Base-by-base conservation (phyloP, 1,140 invertebrate genomes). In the Drosophila eugracilis region DNA sequence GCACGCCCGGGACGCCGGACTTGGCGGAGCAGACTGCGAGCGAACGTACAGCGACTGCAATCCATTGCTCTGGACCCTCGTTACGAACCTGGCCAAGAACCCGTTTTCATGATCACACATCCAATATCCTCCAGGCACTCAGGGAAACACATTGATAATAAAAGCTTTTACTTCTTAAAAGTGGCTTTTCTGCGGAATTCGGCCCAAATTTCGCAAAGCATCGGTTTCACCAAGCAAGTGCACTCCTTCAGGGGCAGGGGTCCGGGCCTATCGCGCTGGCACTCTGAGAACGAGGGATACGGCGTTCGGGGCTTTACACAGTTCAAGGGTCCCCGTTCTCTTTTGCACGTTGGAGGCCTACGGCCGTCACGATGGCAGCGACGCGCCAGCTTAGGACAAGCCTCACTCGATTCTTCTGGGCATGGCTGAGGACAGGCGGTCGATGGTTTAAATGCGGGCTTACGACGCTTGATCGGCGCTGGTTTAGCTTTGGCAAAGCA, bases 1-100 rank as follows among this genome's bases (percentile, higher is more conserved):
- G 6, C 39, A 86, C n/a, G 89, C 89, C 3, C 47, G 80, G 4
- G 42, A 86, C n/a, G 89, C 89, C 0, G 89, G 89, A 6, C 65
- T 59, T 3, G 72, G 42, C 0, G 84, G 80, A 3, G 89, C 80
- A 0, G 71, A 89, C 32, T 90, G 89, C 32, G 22, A 44, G 6
- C 58, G 37, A 24, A 88, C 57, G 12, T 88, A 63, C 26, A 53
- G 39, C 2, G 58, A 84, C 9, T 88, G 83, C 36, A 89, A 48
- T 10, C 52, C 45, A 2, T 37, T 37, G n/a, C 57, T 72, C 0
- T 88, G 84, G 84, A 30, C 21, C 5, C 77, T 65, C 12, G 15
- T 88, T 17, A 71, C 57, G 0, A 63, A 83, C n/a, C 30, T 89
- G 7, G 65, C 78, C 1, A 83, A 69, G 22, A 55, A 78, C n/a